A percentile compares a stretch with the other conserved stretches of the same genome.
phyloP scores from a whole-genome alignment of 92 coral and sea anemone genomes.

The Paramuricea clavata region DNA sequence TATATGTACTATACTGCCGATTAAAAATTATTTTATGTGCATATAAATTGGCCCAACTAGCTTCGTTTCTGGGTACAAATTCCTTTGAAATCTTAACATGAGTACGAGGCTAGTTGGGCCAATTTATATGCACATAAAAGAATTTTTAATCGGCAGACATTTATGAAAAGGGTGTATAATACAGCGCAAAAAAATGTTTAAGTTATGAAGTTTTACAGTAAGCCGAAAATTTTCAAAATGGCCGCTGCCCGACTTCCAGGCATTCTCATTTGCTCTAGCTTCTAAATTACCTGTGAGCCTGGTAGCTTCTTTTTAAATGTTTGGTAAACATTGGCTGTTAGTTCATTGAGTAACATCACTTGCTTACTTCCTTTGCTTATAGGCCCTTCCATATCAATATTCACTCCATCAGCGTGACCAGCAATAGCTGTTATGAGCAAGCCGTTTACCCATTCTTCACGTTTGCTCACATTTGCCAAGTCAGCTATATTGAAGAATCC shows the following conservation, averaged over 20 bases:
- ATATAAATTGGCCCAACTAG: no score
- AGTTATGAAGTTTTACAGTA: background rate
- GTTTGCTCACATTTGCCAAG: slow-evolving; percentile 68
- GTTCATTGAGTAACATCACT: slow-evolving; percentile 77
- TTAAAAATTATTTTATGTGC: no score
- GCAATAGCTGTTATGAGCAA: slow-evolving; percentile 79
- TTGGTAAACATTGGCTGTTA: slow-evolving; percentile 74
- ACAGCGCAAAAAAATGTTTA: no score
- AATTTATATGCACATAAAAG: no score
- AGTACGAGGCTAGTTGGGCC: no score
- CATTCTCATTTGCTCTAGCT: no score
- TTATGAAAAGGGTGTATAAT: no score
- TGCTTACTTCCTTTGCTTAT: slow-evolving; percentile 79
- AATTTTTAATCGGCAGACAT: no score
- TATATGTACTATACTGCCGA: no score
- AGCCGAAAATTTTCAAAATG: background rate
- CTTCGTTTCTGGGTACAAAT: no score
- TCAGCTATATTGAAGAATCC: slow-evolving; percentile 79
- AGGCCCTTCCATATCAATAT: slow-evolving; percentile 93
- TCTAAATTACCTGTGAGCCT: slow-evolving; percentile 83
- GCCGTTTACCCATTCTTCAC: slow-evolving; percentile 85
- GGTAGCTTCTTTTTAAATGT: slow-evolving; percentile 81
- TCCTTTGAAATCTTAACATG: no score
- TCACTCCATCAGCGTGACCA: slow-evolving; percentile 93
- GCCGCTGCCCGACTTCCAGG: background rate